These are phyloP conservation scores for Paramacrobiotus metropolitanus DNA, from an alignment of 1,140 invertebrate species.

Conservation along the genomic window DNA sequence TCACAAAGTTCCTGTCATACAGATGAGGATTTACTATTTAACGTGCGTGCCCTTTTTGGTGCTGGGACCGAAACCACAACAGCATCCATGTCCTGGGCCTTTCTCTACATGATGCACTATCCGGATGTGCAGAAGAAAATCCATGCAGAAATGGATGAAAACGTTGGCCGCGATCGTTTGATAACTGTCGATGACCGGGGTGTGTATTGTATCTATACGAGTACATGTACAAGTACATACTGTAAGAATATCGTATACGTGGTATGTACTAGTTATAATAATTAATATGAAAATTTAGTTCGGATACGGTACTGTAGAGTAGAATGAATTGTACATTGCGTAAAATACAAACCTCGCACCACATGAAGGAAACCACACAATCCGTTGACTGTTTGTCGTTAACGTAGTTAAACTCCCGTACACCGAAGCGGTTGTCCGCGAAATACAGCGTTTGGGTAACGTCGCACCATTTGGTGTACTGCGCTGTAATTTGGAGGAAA, in stretches of 20 bases:
- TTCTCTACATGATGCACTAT: constrained; percentile 15
- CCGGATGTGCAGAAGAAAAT: constrained; percentile 17
- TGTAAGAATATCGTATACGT: no score
- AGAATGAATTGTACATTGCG: no score
- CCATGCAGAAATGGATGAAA: constrained; percentile 18
- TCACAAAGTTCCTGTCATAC: no score
- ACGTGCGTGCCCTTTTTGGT: constrained; percentile 14
- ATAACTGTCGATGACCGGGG: constrained; percentile 10
- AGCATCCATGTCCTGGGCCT: constrained; percentile 13
- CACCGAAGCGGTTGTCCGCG: constrained; percentile 2
- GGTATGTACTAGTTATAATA: no score
- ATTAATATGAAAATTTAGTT: no score
- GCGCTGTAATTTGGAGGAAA: constrained; percentile 20
- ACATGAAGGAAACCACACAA: no score
- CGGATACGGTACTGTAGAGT: no score
- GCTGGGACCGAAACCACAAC: constrained; percentile 18
- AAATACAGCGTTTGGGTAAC: constrained; percentile 10
- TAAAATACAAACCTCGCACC: no score
- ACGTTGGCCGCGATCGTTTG: constrained; percentile 12
- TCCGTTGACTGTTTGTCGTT: no score
- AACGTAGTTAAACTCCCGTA: not conserved
- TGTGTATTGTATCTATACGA: no score
- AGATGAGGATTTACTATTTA: not conserved
- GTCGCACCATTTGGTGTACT: constrained; percentile 20
- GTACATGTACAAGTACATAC: no score